Evolutionary conservation across 2,113 vertebrate species (phyloP).

Genomic region (Alligator sinensis): DNA sequence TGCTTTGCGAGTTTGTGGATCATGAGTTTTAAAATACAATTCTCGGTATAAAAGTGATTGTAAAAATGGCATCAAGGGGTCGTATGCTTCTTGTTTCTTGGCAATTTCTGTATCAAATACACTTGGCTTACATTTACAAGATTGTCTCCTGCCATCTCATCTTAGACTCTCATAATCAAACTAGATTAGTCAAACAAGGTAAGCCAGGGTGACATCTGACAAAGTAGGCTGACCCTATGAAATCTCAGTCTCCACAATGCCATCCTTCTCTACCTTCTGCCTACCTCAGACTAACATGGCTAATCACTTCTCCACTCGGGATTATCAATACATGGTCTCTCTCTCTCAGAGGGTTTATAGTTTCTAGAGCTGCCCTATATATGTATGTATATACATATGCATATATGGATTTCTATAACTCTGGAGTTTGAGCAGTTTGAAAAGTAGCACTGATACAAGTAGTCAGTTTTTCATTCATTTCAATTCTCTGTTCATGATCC

Average conservation of each 20-base stretch:
- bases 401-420: neutral
- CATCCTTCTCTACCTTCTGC: no score
- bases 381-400: neutral
- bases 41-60: neutral
- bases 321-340: neutral
- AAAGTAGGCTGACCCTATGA: no score
- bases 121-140: fast-evolving
- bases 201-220: no score
- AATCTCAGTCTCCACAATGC: no score
- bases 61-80: neutral
- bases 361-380: neutral
- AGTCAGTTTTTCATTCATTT: neutral
- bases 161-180: neutral
- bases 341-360: neutral
- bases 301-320: no score
- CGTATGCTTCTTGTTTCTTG: neutral
- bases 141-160: neutral
- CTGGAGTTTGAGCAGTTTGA: neutral
- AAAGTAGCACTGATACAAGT: neutral
- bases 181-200: no score
- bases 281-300: no score
- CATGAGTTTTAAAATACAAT: neutral
- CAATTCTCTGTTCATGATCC: neutral
- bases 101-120: neutral
- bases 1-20: neutral